A percentile compares a stretch with the other conserved stretches of the same genome.
phyloP scores from a whole-genome alignment of 2,888 invertebrate species.

The Bugula neritina region DNA sequence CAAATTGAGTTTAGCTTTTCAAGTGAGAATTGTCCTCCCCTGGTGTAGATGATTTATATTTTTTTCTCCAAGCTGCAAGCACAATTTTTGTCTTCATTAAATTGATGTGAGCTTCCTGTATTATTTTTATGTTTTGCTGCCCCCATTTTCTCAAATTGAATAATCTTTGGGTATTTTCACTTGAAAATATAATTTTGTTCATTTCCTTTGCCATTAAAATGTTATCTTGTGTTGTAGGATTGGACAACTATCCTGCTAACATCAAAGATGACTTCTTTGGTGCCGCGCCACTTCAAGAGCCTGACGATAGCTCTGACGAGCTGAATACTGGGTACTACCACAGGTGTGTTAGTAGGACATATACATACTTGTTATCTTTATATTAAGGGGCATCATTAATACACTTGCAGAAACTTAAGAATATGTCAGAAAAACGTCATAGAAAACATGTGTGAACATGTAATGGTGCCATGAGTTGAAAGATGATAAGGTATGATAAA shows the following conservation, averaged over 20 bases:
- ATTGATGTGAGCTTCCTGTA: not conserved
- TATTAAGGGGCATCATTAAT: no score
- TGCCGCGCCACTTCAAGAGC: not conserved
- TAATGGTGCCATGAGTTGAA: no score
- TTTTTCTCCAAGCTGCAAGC: not conserved
- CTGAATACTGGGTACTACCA: constrained; percentile 30
- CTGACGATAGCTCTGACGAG: not conserved
- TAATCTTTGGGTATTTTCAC: no score
- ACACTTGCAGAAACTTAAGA: no score
- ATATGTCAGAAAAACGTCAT: no score
- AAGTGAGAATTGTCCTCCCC: no score
- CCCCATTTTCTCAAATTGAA: not conserved
- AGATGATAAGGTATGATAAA: no score
- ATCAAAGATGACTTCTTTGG: constrained; percentile 33
- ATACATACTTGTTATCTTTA: no score
- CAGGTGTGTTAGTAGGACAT: constrained; percentile 2
- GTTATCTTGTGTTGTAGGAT: not conserved
- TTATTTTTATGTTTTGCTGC: no score
- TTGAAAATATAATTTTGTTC: not conserved
- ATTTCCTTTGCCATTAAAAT: not conserved
- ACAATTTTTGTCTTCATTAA: not conserved
- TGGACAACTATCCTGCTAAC: constrained; percentile 35
- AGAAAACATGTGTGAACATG: no score
- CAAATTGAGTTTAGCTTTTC: no score
- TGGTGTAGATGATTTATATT: not conserved